phyloP scores from a whole-genome alignment of 2,113 vertebrate genomes.

The Melanocharis versteri region DNA sequence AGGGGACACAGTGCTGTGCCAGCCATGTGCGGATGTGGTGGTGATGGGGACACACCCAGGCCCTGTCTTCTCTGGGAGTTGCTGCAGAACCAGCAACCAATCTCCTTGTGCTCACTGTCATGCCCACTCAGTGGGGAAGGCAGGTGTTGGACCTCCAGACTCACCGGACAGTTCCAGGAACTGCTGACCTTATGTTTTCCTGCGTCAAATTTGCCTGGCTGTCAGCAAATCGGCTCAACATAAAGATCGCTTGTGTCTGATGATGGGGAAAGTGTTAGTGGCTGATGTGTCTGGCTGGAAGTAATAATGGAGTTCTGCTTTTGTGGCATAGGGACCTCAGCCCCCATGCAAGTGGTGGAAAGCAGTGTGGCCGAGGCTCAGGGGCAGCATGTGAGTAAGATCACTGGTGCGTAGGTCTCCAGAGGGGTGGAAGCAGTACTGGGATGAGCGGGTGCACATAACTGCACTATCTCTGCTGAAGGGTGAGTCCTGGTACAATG shows the following conservation, averaged over 20 bases:
- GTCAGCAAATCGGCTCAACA: background rate
- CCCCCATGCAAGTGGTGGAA: rapidly evolving
- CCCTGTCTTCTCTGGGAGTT: background rate
- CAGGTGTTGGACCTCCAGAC: background rate
- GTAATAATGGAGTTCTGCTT: background rate
- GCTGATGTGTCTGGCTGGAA: background rate
- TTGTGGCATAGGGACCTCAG: background rate
- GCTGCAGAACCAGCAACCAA: background rate
- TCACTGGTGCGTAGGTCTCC: background rate
- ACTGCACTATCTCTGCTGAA: background rate
- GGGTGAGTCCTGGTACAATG: background rate
- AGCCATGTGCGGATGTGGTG: rapidly evolving
- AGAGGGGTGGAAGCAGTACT: background rate
- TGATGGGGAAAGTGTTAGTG: background rate
- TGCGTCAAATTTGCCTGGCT: rapidly evolving
- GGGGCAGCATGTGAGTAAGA: background rate
- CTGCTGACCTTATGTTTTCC: background rate
- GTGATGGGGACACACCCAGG: background rate
- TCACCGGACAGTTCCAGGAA: background rate
- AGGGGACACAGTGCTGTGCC: background rate
- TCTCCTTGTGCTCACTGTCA: background rate
- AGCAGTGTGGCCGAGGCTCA: background rate
- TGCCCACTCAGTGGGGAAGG: background rate
- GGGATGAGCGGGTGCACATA: background rate
- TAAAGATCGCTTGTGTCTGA: rapidly evolving